phyloP scores from a whole-genome alignment of 2,888 invertebrate species.

The Suillia variegata region DNA sequence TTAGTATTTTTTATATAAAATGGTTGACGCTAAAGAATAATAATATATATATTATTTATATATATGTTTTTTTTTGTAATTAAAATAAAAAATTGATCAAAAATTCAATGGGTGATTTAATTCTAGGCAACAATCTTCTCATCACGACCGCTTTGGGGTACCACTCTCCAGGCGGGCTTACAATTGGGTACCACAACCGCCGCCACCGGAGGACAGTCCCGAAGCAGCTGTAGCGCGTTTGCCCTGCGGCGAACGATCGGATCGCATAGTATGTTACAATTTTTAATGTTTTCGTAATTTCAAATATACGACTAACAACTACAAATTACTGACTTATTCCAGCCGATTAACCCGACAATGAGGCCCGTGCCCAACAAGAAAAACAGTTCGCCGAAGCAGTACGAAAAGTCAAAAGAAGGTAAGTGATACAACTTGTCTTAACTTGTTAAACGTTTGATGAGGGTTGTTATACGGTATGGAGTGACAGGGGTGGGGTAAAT shows the following conservation, averaged over 20 bases:
- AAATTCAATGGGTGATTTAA: too few species aligned
- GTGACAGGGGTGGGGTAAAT: too few species aligned
- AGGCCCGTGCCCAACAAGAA: conserved; percentile 66
- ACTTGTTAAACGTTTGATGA: neutral
- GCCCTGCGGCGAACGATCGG: conserved; percentile 84
- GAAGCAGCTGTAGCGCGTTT: conserved; percentile 82
- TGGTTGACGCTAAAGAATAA: too few species aligned
- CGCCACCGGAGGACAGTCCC: conserved; percentile 88
- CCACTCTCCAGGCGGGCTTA: conserved; percentile 90
- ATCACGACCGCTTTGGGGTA: conserved; percentile 88
- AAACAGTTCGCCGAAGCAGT: conserved; percentile 70
- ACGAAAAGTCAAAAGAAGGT: conserved; percentile 61
- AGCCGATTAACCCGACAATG: conserved; percentile 57
- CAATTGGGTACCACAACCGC: conserved; percentile 93
- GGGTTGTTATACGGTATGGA: too few species aligned
- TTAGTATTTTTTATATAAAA: too few species aligned
- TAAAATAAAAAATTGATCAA: too few species aligned
- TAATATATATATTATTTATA: too few species aligned
- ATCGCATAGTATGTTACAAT: conserved; percentile 67
- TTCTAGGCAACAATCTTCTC: conserved; percentile 78
- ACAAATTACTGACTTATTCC: conserved; percentile 33
- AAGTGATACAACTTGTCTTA: conserved; percentile 40
- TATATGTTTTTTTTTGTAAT: too few species aligned
- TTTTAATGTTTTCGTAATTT: conserved; percentile 5
- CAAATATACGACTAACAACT: neutral